Percentiles rank a stretch among this genome's conserved stretches.
Evolutionary conservation across 1,140 invertebrate species (phyloP).

Genomic region (Bombus polaris): DNA sequence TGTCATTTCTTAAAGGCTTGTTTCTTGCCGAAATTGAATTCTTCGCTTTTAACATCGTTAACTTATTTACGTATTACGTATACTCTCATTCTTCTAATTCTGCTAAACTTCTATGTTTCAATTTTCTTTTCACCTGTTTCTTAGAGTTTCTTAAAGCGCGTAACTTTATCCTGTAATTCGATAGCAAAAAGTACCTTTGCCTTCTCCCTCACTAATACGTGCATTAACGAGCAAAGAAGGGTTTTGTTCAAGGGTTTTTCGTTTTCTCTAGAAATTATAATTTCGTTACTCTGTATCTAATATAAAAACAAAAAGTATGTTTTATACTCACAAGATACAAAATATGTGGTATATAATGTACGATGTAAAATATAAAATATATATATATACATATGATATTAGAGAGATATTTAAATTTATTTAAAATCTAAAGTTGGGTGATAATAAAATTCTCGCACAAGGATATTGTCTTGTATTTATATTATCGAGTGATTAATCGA

Average conservation of each 20-base stretch:
- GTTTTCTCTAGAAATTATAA: background rate
- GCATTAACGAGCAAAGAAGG: background rate
- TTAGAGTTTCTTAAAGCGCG: background rate
- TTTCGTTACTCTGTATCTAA: background rate
- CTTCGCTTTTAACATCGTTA: background rate
- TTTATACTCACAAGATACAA: background rate
- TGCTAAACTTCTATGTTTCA: background rate
- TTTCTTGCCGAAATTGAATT: background rate
- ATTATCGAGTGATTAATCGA: background rate
- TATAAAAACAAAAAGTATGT: background rate
- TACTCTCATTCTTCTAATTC: background rate
- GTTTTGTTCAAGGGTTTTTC: no score
- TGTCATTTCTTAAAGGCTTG: background rate
- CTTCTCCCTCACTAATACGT: background rate
- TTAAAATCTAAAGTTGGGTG: background rate
- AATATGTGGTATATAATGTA: background rate
- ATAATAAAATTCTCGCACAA: background rate
- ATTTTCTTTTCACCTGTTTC: background rate
- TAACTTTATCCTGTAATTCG: background rate
- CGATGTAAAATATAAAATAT: background rate
- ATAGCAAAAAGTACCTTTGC: background rate
- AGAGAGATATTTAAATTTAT: background rate
- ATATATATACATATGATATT: background rate
- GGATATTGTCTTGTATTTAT: background rate
- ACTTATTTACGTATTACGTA: background rate